Evolutionary conservation across 1,140 invertebrate genomes (phyloP), one percentile per base, ranked within the genome.

Genomic region (Zaprionus ornatus): DNA sequence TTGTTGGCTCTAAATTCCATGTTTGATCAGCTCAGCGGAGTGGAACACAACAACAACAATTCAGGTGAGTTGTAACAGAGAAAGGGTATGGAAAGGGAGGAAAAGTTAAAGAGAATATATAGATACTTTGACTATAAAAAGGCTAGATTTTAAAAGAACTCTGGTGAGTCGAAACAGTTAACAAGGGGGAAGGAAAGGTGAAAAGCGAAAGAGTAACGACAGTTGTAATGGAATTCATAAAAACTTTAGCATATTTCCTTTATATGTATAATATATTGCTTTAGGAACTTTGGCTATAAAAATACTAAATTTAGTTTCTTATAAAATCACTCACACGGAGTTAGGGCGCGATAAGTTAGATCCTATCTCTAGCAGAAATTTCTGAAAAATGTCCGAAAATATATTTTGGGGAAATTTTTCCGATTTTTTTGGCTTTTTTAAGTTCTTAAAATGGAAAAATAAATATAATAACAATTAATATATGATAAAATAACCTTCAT

Each of bases 1-100:
- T 93, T 97, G n/a, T 95, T 96, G 17, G 97, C 97, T 0, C 92
- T 98, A 0, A 97, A 96, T 2, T 97, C 97, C n/a, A 97, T 97
- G 97, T 97, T 97, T 79, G 97, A 97, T 92, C 97, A 94, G 83
- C 93, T 93, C 7, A 85, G 69, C 61, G 62, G 63, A 5, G 17
- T 69, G 37, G 84, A 90, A 35, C 17, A 74, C 15, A 91, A 86
- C 62, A 86, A 85, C 40, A 90, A 88, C 23, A 88, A 75, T n/a
- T 72, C 77, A 4, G 84, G 84, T 86, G 48, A 57, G 74, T 68
- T 25, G 13, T 0, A 23, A 21, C n/a, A 23, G 23, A 19, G 15
- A 5, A 2, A 29, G 52, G 23, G 25, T 0, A 15, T 2, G 23
- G 0, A 5, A 52, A 6, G 4, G 4, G 2, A 1, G 45, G 1